Evolutionary conservation across 1,140 invertebrate species (phyloP).

Genomic region (Heliconius hermathena): DNA sequence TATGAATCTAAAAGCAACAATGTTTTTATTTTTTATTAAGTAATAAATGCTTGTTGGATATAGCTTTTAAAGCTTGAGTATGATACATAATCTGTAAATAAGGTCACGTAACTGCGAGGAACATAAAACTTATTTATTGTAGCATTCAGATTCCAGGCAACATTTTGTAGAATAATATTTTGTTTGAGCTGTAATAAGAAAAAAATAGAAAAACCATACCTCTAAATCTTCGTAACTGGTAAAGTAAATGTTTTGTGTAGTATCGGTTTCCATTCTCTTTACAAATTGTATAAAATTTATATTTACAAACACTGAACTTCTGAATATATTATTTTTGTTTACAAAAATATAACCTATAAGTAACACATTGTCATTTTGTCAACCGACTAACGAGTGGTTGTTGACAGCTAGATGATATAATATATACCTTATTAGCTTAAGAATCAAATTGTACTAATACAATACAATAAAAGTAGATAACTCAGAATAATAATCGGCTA

Average conservation of each 20-base stretch:
- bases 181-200: neutral
- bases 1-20: conserved; percentile 84
- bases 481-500: too few relatives aligned
- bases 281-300: neutral
- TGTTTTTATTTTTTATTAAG: neutral
- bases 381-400: neutral
- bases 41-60: too few relatives aligned
- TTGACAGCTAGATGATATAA: neutral
- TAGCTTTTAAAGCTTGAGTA: too few relatives aligned
- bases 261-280: conserved; percentile 19
- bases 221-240: conserved; percentile 82
- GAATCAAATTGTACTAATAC: neutral
- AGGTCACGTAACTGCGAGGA: too few relatives aligned
- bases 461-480: neutral
- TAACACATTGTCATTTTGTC: neutral
- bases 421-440: neutral
- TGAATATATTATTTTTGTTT: neutral
- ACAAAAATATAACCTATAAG: neutral
- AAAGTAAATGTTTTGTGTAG: conserved; percentile 69
- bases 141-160: too few relatives aligned
- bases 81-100: neutral
- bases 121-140: too few relatives aligned
- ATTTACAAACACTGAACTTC: neutral
- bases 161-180: too few relatives aligned
- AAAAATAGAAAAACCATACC: conserved; percentile 49